A percentile compares a stretch with the other conserved stretches of the same genome.
Evolutionary conservation across 1,140 invertebrate genomes (phyloP).

Genomic region (Bombus waltoni): DNA sequence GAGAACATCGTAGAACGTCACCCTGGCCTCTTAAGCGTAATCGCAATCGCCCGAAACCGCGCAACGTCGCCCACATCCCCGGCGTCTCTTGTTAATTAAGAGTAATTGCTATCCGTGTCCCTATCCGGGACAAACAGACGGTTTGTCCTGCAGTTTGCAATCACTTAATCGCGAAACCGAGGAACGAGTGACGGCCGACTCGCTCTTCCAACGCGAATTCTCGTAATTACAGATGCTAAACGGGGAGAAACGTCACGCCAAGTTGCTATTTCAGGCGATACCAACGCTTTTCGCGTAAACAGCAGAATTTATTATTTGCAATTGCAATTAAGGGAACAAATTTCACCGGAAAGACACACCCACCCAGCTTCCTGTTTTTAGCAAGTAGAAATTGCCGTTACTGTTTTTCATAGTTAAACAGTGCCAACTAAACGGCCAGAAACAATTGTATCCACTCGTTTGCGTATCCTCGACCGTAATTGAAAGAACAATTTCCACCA

Average conservation of each 20-base stretch:
- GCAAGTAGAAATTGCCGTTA: no score
- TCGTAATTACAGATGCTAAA: conserved; percentile 43
- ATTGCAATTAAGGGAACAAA: no score
- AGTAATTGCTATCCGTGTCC: conserved; percentile 37
- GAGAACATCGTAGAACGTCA: background rate
- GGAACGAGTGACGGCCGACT: background rate
- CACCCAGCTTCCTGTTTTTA: no score
- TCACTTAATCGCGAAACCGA: conserved; percentile 37
- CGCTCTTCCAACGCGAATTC: conserved; percentile 3
- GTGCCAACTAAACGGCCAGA: no score
- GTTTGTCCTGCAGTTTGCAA: conserved; percentile 45
- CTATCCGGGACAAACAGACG: conserved; percentile 24
- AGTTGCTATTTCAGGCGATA: background rate
- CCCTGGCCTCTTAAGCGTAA: background rate
- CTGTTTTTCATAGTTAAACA: no score
- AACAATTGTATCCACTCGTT: no score
- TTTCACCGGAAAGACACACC: no score
- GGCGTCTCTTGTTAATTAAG: conserved; percentile 35
- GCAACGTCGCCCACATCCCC: no score
- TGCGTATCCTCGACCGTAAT: no score
- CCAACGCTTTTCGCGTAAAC: background rate
- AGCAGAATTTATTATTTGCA: no score
- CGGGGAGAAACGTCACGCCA: background rate
- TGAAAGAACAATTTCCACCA: rapidly evolving
- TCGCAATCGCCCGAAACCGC: background rate